Conservation (phyloP, 2,797 vertebrate species). For the Pseudochaenichthys georgianus region DNA sequence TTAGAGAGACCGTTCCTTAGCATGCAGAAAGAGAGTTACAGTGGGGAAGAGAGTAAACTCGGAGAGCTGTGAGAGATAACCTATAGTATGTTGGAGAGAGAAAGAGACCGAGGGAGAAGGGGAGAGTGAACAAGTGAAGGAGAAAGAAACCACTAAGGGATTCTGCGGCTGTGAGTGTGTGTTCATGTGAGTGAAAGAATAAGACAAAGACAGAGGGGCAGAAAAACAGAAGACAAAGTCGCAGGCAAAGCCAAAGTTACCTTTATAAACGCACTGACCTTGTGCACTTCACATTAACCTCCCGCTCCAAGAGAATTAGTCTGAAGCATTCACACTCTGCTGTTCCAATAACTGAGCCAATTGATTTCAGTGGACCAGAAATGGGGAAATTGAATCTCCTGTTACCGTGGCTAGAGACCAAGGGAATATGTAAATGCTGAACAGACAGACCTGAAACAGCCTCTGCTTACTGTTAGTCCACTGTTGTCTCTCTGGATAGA, state of each 20-base stretch:
- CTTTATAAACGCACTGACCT: conserved; percentile 74
- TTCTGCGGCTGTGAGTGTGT: conserved; percentile 44
- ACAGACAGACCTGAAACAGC: conserved; percentile 44
- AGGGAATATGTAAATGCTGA: conserved; percentile 63
- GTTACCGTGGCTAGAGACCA: conserved; percentile 57
- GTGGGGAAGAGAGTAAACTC: conserved; percentile 24
- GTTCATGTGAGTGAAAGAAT: conserved; percentile 71
- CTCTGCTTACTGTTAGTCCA: conserved; percentile 45
- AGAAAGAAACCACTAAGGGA: conserved; percentile 66
- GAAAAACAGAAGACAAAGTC: conserved; percentile 50
- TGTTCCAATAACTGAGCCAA: conserved; percentile 58
- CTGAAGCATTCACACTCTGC: conserved; percentile 63
- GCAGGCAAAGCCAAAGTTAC: conserved; percentile 70
- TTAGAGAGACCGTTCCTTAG: conserved; percentile 63
- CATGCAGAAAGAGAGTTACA: conserved; percentile 34
- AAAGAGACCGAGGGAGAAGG: conserved; percentile 30
- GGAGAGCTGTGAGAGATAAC: conserved; percentile 30
- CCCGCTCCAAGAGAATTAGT: conserved; percentile 63
- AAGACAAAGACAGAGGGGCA: conserved; percentile 33
- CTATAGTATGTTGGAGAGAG: conserved; percentile 22
- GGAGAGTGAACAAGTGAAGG: conserved; percentile 61
- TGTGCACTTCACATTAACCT: conserved; percentile 73
- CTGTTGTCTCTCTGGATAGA: conserved; percentile 52
- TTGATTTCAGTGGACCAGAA: conserved; percentile 71
- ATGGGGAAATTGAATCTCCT: conserved; percentile 60